Evolutionary conservation across 1,140 invertebrate genomes (phyloP), one percentile per base, ranked within the genome.

Genomic region (Ptiloglossa arizonensis): DNA sequence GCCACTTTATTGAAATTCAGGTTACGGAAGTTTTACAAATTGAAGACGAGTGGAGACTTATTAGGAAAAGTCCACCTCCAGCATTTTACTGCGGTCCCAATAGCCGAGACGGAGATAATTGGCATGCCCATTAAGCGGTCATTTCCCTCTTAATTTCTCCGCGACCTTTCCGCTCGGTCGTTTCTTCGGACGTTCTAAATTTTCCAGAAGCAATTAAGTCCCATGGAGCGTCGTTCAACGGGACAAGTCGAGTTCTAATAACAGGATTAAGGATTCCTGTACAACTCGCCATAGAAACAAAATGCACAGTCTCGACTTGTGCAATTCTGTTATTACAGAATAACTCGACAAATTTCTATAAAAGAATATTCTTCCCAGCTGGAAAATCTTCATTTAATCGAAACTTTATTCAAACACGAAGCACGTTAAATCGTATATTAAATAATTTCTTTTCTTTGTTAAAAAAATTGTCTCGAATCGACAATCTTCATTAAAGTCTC

Each of bases 71-170:
- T 79, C 57, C 60, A 82, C 80, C 80, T 82, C 77, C 66, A 74
- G 27, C 71, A 38, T 48, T 69, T 71, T 82, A 63, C 80, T 81
- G 79, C 35, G 60, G 66, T 74, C 79, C 82, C 69, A 63, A 64
- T 87, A 80, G 35, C 48, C 74, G 74, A 79, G 70, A 9, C 54
- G 38, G 80, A 76, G 78, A 82, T 86, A 86, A 86, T 86, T 86
- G 85, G 78, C 64, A 56, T 54, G 60, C 52, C 66, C 46, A 81
- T 86, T 75, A 85, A 77, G 46, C 68, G 72, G 71, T 63, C 78
- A 69, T 48, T 80, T 76, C 64, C 46, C 71, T n/a, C 46, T 71
- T 70, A 70, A 77, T 63, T 71, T 63, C 67, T 44, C 46, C 22
- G 27, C 19, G 46, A 54, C 15, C 56, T 52, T 54, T 63, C 60